phyloP scores from a whole-genome alignment of 1,140 invertebrate genomes.

The Acromyrmex echinatior region DNA sequence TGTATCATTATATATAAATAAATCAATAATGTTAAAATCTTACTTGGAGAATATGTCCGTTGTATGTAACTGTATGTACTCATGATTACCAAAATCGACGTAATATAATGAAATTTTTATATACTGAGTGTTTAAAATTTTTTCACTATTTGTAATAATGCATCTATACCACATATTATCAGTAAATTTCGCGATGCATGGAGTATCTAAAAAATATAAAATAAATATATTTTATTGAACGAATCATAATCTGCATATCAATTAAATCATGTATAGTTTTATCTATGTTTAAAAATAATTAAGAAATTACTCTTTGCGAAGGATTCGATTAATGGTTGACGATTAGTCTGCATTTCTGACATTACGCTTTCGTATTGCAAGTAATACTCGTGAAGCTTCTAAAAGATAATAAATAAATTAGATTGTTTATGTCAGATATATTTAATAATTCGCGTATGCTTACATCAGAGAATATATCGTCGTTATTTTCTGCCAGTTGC shows the following conservation, averaged over 20 bases:
- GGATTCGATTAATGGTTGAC: conserved; percentile 72
- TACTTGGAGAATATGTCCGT: conserved; percentile 57
- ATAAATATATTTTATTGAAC: background rate
- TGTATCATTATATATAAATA: background rate
- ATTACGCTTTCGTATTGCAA: conserved; percentile 63
- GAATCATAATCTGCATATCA: background rate
- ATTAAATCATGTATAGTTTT: background rate
- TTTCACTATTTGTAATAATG: conserved; percentile 83
- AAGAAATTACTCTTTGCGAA: conserved; percentile 50
- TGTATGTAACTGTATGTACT: conserved; percentile 68
- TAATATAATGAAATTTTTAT: conserved; percentile 86
- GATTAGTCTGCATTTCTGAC: conserved; percentile 69
- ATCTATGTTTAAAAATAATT: background rate
- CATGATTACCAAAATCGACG: conserved; percentile 90
- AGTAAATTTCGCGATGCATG: conserved; percentile 78
- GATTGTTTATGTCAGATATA: background rate
- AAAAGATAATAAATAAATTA: conserved; percentile 36
- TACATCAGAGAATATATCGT: conserved; percentile 33
- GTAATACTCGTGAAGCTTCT: conserved; percentile 34
- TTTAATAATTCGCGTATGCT: conserved; percentile 12
- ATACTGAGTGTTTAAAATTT: background rate
- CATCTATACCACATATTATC: conserved; percentile 87
- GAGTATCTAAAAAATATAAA: conserved; percentile 70
- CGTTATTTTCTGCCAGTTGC: conserved; percentile 69
- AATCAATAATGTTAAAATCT: conserved; percentile 34